phyloP scores from a whole-genome alignment of 1,140 invertebrate species.

The Microplitis mediator region DNA sequence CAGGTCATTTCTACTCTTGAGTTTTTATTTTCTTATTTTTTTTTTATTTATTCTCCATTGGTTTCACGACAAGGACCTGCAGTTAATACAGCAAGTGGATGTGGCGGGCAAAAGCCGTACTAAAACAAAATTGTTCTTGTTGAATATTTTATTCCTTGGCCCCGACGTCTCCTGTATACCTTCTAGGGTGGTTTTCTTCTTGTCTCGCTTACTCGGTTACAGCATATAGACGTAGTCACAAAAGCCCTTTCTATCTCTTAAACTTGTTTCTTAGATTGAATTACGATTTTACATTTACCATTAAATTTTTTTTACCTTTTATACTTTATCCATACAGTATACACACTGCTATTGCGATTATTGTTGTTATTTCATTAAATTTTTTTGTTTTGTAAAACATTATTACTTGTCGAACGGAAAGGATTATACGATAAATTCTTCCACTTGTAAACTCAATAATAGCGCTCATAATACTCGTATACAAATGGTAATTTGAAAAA shows the following conservation, averaged over 20 bases:
- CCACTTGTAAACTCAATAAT: not conserved
- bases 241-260: not conserved
- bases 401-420: not conserved
- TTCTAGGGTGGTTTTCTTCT: constrained; percentile 7
- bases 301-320: not conserved
- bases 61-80: not conserved
- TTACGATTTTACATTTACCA: constrained; percentile 2
- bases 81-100: constrained; percentile 30
- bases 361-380: not conserved
- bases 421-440: constrained; percentile 5
- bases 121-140: constrained; percentile 38
- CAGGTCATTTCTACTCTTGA: not conserved
- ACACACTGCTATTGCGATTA: no score
- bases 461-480: not conserved
- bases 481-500: constrained; percentile 18
- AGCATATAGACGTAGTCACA: constrained; percentile 1
- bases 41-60: not conserved
- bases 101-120: constrained; percentile 25
- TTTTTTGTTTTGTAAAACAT: not conserved
- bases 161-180: constrained; percentile 2
- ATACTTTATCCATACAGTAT: not conserved
- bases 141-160: constrained; percentile 35
- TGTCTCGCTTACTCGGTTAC: not conserved
- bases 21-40: not conserved
- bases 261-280: not conserved